These are phyloP conservation scores for Drosophila paracracens DNA, from an alignment of 2,888 invertebrate species.

Conservation along the genomic window DNA sequence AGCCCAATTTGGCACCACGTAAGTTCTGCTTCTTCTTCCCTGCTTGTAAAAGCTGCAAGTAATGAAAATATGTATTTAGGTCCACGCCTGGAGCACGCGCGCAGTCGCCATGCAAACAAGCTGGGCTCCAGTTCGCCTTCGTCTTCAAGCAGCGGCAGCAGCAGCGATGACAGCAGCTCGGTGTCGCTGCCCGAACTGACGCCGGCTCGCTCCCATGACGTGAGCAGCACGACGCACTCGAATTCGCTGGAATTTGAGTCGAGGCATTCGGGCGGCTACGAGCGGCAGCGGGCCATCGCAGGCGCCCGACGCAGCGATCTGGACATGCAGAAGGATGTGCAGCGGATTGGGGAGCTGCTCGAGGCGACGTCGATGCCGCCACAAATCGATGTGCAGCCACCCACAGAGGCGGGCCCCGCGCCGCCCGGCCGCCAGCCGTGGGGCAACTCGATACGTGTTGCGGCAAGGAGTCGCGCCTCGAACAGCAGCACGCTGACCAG, in stretches of 20 bases:
- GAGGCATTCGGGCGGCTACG: conserved; percentile 81
- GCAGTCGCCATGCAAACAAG: conserved; percentile 53
- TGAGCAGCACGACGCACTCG: conserved; percentile 82
- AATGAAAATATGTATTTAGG: conserved; percentile 24
- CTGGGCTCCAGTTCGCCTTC: conserved; percentile 74
- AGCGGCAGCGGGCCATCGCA: conserved; percentile 75
- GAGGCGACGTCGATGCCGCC: conserved; percentile 59
- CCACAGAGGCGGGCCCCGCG: conserved; percentile 60
- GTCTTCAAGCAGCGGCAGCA: conserved; percentile 73
- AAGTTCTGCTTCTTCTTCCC: conserved; percentile 20
- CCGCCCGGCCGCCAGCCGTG: conserved; percentile 39
- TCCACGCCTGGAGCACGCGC: conserved; percentile 68
- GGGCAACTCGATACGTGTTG: conserved; percentile 70
- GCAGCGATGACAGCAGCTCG: conserved; percentile 77
- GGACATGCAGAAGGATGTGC: conserved; percentile 82
- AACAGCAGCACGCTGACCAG: conserved; percentile 87
- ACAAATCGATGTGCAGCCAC: conserved; percentile 84
- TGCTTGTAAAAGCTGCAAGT: not conserved
- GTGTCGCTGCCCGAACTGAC: conserved; percentile 63
- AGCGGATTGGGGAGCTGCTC: conserved; percentile 75
- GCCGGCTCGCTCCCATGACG: conserved; percentile 70
- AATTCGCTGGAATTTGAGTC: conserved; percentile 84
- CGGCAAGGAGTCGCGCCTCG: conserved; percentile 81
- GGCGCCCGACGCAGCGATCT: conserved; percentile 83
- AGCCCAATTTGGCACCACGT: conserved; percentile 84